phyloP scores from a whole-genome alignment of 2,113 vertebrate genomes.

The Anas platyrhynchos region DNA sequence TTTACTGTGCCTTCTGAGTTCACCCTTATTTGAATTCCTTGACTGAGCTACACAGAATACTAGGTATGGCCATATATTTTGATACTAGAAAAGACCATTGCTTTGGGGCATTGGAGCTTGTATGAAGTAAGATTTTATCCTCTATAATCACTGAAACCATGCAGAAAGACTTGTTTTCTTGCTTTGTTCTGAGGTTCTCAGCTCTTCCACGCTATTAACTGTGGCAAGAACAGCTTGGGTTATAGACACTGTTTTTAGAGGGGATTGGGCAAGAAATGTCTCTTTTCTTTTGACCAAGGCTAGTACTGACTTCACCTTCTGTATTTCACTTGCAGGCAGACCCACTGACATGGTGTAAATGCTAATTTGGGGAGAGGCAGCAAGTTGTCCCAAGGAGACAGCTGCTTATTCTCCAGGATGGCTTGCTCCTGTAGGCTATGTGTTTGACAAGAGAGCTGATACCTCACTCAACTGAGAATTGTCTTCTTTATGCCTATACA shows the following conservation, averaged over 20 bases:
- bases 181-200: background rate
- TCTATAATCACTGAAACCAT: background rate
- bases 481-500: background rate
- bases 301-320: background rate
- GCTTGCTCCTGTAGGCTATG: background rate
- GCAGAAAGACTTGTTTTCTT: background rate
- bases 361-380: background rate
- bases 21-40: background rate
- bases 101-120: background rate
- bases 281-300: background rate
- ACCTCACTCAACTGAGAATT: background rate
- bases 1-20: background rate
- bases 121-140: background rate
- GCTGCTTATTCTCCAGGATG: background rate
- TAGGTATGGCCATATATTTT: background rate
- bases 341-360: background rate
- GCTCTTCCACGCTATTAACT: background rate
- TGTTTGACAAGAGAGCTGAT: background rate
- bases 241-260: background rate
- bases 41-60: background rate
- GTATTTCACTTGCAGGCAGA: conserved; percentile 2
- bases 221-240: background rate
- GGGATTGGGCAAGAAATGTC: background rate
- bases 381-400: conserved; percentile 11
- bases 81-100: background rate